Conservation (phyloP, 1,140 invertebrate species). For the Papilio glaucus region DNA sequence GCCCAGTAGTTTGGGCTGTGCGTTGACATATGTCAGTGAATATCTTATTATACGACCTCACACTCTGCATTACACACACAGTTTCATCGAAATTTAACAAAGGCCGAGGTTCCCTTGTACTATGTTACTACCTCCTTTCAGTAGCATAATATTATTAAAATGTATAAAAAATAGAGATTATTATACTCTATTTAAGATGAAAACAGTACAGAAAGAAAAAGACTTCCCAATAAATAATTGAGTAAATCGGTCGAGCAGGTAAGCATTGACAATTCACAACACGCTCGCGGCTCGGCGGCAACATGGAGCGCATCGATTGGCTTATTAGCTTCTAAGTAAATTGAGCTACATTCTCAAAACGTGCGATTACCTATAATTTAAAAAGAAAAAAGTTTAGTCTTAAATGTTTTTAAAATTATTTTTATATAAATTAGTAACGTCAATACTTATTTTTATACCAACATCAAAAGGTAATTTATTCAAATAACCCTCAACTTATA, state of each 20-base stretch:
- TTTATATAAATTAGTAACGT: not conserved
- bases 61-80: no score
- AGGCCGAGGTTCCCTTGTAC: no score
- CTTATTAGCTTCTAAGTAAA: constrained; percentile 26
- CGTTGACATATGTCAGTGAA: no score
- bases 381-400: not conserved
- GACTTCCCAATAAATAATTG: constrained; percentile 8
- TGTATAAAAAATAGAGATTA: no score
- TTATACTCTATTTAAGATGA: not conserved
- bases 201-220: not conserved
- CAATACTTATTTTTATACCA: no score
- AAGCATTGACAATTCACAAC: constrained; percentile 32
- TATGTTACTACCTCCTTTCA: no score
- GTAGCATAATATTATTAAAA: no score
- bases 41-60: no score
- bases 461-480: no score
- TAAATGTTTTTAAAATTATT: not conserved
- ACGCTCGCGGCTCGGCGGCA: constrained; percentile 22
- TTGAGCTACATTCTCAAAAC: constrained; percentile 23
- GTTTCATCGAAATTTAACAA: no score
- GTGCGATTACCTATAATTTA: constrained; percentile 21
- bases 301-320: constrained; percentile 30
- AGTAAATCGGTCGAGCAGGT: constrained; percentile 28
- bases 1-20: no score
- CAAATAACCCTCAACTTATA: no score